Percentiles rank a stretch among this genome's conserved stretches.
Evolutionary conservation across 1,140 invertebrate genomes (phyloP).

Genomic region (Neodiprion lecontei): DNA sequence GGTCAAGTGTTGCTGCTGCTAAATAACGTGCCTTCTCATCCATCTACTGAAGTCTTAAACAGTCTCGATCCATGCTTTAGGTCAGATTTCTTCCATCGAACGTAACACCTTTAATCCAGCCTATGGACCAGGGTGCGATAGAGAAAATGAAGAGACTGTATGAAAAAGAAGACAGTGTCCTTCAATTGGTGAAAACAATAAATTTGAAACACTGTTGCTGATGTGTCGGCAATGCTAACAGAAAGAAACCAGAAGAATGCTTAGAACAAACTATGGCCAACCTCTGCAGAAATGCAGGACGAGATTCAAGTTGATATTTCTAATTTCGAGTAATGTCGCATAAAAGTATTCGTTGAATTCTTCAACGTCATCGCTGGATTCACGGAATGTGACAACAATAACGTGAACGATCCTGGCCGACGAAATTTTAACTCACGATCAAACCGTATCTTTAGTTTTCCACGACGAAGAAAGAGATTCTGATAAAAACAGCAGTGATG

Average conservation of each 20-base stretch:
- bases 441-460: conserved; percentile 16
- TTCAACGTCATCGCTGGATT: conserved; percentile 18
- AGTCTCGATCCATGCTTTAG: conserved; percentile 22
- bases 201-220: conserved; percentile 41
- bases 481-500: conserved; percentile 15
- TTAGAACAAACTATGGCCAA: conserved; percentile 4
- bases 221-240: conserved; percentile 46
- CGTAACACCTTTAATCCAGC: conserved; percentile 52
- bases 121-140: conserved; percentile 58
- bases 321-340: background rate
- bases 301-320: conserved; percentile 10
- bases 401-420: conserved; percentile 18
- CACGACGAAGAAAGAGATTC: conserved; percentile 6
- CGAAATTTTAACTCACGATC: conserved; percentile 13
- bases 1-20: conserved; percentile 22
- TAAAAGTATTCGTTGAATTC: conserved; percentile 14
- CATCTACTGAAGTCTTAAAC: conserved; percentile 30
- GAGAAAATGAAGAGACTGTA: conserved; percentile 36
- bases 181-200: conserved; percentile 17
- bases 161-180: conserved; percentile 24
- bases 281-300: background rate
- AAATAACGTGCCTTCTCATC: conserved; percentile 52
- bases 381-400: conserved; percentile 15
- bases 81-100: conserved; percentile 49
- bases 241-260: conserved; percentile 16